Base-by-base conservation (phyloP, 2,888 invertebrate species). In the Luperina nickerlii region DNA sequence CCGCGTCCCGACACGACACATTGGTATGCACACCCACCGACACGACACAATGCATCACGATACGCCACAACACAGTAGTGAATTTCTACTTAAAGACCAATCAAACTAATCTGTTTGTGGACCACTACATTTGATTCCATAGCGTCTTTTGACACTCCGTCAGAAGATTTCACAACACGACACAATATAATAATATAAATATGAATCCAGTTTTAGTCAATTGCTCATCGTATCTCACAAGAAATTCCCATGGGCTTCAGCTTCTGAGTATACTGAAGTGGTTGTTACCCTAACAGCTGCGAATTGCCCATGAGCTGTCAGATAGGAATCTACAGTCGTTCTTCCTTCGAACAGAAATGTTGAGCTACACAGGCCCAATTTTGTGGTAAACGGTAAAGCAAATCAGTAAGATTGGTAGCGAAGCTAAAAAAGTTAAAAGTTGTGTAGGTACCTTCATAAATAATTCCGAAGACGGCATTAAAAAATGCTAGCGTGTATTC, bases 401-500 rank as follows among this genome's bases (percentile, higher is more conserved):
- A 18, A 71, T 32, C 38, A 73, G 27, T 27, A 74, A n/a, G 15
- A 6, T 38, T 38, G 2, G 20, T 38, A 38, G 8, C n/a, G 24
- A 69, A 69, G 18, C n/a, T 15, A 6, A n/a, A n/a, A 11, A 57
- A n/a, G 5, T 45, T 18, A 13, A 42, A 15, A 27, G 13, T 51
- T 11, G 15, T 69, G 38, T 38, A 42, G 62, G n/a, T 71, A 84
- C 84, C 84, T 65, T 78, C 63, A 69, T 86, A 86, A 27, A 74
- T 11, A 1, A 65, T 1, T 68, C 83, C 84, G 3, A 54, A 1
- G 62, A 42, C 0, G 11, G 20, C 0, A 18, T 60, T 78, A 0
- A 66, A 57, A 54, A 48, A 24, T 1, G 87, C 90, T 9, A 82
- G 24, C 2, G 87, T 2, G 60, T 91, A 90, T 5, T 89, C 73